These are phyloP conservation scores for Callyntrura guangdongensis DNA, from an alignment of 2,888 invertebrate genomes.

Conservation along the genomic window DNA sequence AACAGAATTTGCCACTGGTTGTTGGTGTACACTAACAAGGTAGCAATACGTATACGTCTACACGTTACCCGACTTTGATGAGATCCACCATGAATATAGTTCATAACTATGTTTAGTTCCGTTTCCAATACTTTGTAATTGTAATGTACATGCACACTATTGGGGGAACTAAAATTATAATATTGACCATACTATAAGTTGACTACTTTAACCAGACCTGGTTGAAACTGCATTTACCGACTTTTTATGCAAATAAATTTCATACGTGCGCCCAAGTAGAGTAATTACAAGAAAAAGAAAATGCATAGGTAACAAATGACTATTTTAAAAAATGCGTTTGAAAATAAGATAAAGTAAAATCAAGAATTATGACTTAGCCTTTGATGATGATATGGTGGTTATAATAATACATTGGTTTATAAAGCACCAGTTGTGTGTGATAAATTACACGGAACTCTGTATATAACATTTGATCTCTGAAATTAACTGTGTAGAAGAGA, in stretches of 20 bases:
- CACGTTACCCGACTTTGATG: slow-evolving; percentile 27
- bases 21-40: too few relatives aligned
- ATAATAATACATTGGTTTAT: slow-evolving; percentile 52
- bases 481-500: slow-evolving; percentile 3
- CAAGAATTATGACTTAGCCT: slow-evolving; percentile 38
- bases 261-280: too few relatives aligned
- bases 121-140: neutral
- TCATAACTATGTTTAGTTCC: neutral
- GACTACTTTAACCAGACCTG: neutral
- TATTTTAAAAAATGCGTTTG: slow-evolving; percentile 26
- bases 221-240: neutral
- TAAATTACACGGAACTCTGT: slow-evolving; percentile 32
- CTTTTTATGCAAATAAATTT: neutral
- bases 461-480: neutral
- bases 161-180: neutral
- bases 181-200: too few relatives aligned
- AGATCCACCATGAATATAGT: slow-evolving; percentile 65
- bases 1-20: too few relatives aligned
- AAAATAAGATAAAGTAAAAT: slow-evolving; percentile 43
- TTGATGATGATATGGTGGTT: slow-evolving; percentile 59
- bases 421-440: slow-evolving; percentile 57
- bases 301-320: neutral
- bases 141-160: slow-evolving; percentile 1
- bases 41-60: neutral
- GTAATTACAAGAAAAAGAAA: neutral